A percentile compares a stretch with the other conserved stretches of the same genome.
Evolutionary conservation across 2,113 vertebrate species (phyloP).

Genomic region (Castor canadensis): DNA sequence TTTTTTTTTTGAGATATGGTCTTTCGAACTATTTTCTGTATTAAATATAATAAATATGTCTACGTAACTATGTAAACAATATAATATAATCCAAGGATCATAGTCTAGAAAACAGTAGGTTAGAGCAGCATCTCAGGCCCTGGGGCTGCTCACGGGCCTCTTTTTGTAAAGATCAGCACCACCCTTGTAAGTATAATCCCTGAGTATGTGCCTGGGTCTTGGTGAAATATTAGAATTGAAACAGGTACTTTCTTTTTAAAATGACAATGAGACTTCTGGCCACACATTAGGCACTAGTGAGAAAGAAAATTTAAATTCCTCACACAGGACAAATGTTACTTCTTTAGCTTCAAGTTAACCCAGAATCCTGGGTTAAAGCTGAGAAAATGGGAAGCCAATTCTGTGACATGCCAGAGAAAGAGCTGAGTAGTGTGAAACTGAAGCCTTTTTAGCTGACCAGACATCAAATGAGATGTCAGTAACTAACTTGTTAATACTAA

Average conservation of each 20-base stretch:
- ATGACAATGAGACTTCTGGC: not conserved
- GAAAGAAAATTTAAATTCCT: slow-evolving; percentile 7
- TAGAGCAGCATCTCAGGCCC: not conserved
- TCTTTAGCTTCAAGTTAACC: slow-evolving; percentile 1
- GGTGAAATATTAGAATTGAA: not conserved
- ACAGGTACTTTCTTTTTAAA: not conserved
- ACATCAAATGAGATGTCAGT: slow-evolving; percentile 71
- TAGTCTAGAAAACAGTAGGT: not conserved
- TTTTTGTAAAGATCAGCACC: not conserved
- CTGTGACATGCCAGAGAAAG: slow-evolving; percentile 58
- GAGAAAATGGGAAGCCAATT: slow-evolving; percentile 49
- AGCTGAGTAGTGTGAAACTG: slow-evolving; percentile 64
- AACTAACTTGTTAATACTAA: slow-evolving; percentile 75
- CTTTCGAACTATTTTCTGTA: not conserved
- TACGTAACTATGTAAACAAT: not conserved
- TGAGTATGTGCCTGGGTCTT: not conserved
- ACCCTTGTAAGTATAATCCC: accelerated
- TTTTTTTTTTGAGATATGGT: too few relatives aligned
- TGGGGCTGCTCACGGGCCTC: accelerated
- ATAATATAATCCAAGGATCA: not conserved
- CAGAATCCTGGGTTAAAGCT: not conserved
- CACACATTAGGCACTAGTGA: not conserved
- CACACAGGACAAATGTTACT: not conserved
- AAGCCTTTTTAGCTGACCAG: slow-evolving; percentile 66
- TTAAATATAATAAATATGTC: too few relatives aligned